Evolutionary conservation across 2,113 vertebrate genomes (phyloP).

Genomic region (Dinomys branickii): DNA sequence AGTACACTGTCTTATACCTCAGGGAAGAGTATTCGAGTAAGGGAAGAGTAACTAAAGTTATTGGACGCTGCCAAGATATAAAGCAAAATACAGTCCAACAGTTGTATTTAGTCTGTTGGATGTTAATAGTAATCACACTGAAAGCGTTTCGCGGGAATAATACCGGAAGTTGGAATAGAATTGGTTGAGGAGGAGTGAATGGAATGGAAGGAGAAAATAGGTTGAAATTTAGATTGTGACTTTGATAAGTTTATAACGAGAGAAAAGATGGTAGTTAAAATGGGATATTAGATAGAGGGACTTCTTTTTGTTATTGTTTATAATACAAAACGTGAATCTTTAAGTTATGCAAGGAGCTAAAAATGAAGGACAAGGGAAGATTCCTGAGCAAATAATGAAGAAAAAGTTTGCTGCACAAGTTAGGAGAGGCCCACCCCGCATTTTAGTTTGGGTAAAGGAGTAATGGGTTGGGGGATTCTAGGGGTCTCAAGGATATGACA

Average conservation of each 20-base stretch:
- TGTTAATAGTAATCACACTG: not conserved
- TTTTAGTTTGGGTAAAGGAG: not conserved
- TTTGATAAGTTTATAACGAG: not conserved
- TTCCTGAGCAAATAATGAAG: slow-evolving; percentile 7
- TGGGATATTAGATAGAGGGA: not conserved
- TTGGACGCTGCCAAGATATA: not conserved
- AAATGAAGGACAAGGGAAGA: not conserved
- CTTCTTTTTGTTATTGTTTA: not conserved
- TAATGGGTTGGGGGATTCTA: not conserved
- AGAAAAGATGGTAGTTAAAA: not conserved
- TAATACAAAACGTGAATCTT: not conserved
- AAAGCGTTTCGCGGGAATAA: not conserved
- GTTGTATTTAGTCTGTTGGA: not conserved
- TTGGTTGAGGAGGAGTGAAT: not conserved
- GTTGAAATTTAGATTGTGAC: not conserved
- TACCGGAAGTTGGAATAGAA: not conserved
- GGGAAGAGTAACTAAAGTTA: not conserved
- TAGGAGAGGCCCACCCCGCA: not conserved
- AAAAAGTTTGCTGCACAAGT: not conserved
- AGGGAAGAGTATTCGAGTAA: not conserved
- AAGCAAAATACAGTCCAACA: not conserved
- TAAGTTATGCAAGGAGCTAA: not conserved
- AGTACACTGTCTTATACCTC: not conserved
- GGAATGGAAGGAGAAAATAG: not conserved
- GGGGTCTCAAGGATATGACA: not conserved